These are phyloP conservation scores for Dryobates pubescens DNA, from an alignment of 2,797 vertebrate species.

Conservation along the genomic window DNA sequence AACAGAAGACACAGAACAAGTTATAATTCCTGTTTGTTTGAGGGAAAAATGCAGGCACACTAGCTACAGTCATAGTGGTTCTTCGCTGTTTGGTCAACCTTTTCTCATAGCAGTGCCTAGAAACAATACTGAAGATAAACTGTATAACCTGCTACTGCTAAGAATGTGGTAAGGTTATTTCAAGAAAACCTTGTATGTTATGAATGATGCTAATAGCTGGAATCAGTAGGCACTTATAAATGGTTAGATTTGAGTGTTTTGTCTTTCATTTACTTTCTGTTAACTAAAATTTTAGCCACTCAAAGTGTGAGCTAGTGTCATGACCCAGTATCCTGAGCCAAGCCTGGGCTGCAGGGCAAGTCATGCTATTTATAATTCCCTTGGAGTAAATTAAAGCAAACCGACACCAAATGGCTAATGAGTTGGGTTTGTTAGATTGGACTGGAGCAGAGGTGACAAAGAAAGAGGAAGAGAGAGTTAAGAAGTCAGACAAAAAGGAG, in stretches of 20 bases:
- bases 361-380: too few relatives aligned
- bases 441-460: too few relatives aligned
- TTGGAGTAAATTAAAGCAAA: too few relatives aligned
- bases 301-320: not conserved
- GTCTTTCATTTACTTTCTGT: not conserved
- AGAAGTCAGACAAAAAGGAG: too few relatives aligned
- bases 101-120: slow-evolving; percentile 95
- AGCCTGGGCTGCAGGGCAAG: too few relatives aligned
- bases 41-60: slow-evolving; percentile 96
- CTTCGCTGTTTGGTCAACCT: slow-evolving; percentile 93
- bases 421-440: too few relatives aligned
- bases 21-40: slow-evolving; percentile 95
- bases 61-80: slow-evolving; percentile 94
- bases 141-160: slow-evolving; percentile 94
- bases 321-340: too few relatives aligned
- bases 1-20: slow-evolving; percentile 93
- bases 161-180: slow-evolving; percentile 88
- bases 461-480: too few relatives aligned
- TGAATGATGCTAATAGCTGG: not conserved
- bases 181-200: not conserved
- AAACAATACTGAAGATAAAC: slow-evolving; percentile 94
- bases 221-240: not conserved
- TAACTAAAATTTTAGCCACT: not conserved
- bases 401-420: too few relatives aligned
- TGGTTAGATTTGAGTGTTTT: not conserved